These are phyloP conservation scores for Turdus rufiventris DNA, from an alignment of 2,113 vertebrate species.

Conservation along the genomic window DNA sequence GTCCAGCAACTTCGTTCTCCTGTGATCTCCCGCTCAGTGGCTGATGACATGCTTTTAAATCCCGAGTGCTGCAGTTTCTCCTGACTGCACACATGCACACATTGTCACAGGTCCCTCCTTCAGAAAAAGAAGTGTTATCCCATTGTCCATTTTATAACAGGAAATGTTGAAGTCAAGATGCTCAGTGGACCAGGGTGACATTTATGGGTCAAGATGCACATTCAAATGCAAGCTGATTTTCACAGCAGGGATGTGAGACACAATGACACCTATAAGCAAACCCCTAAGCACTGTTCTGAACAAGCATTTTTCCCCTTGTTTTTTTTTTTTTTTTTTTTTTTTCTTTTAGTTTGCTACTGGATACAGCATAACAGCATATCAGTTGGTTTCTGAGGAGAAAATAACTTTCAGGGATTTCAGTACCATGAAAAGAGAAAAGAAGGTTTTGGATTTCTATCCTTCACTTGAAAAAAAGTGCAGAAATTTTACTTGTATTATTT, in stretches of 20 bases:
- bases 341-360: neutral
- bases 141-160: conserved; percentile 71
- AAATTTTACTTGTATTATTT: neutral
- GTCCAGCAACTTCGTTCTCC: conserved; percentile 49
- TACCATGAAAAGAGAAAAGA: neutral
- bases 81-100: conserved; percentile 45
- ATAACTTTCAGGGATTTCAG: conserved; percentile 7
- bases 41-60: conserved; percentile 60
- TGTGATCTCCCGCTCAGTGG: conserved; percentile 48
- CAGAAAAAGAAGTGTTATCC: conserved; percentile 53
- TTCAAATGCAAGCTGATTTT: conserved; percentile 76
- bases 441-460: neutral
- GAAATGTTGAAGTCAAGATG: conserved; percentile 75
- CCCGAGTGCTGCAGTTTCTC: conserved; percentile 43
- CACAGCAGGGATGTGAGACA: conserved; percentile 70
- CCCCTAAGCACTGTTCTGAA: conserved; percentile 58
- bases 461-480: neutral
- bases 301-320: neutral
- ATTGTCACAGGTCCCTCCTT: conserved; percentile 50
- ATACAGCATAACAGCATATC: neutral
- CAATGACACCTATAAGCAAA: conserved; percentile 72
- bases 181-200: conserved; percentile 73
- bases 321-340: neutral
- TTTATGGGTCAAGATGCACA: conserved; percentile 78
- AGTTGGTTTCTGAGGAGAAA: conserved; percentile 34